Base-by-base conservation (phyloP, 2,797 vertebrate genomes). In the Varecia variegata region DNA sequence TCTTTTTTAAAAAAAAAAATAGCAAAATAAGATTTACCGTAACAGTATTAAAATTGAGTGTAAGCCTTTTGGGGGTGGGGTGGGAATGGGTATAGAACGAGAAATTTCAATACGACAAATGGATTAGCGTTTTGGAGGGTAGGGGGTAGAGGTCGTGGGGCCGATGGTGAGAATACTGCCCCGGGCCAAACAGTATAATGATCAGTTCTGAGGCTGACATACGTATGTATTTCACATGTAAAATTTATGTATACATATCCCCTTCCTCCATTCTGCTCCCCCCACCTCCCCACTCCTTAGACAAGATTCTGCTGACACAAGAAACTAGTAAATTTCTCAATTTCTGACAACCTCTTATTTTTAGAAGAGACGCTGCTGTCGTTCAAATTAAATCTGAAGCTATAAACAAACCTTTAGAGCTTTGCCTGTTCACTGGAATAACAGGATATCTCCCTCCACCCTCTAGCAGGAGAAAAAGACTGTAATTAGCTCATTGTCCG, bases 331-430 rank as follows among this genome's bases (percentile, higher is more conserved):
- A 76, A 96, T 97, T 94, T 92, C 96, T 77, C 56, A 80, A 95
- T 95, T 94, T 96, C 96, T 97, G 97, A 97, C 96, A 96, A 95
- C 45, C 43, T 74, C 90, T 89, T 95, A 95, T 96, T 97, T 98
- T 97, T 96, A 95, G 95, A 86, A 88, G 88, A 95, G 68, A 84
- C 58, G 32, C 73, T 1, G 7, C 87, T 84, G 87, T 80, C 21
- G 13, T 92, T 96, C 97, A 96, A 95, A 97, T 94, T 86, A 92
- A 97, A 81, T 96, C 71, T 52, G 82, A 91, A 94, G 87, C 96
- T 91, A 76, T 96, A 97, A 97, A 97, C 96, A 97, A 93, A 84
- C 50, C 95, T 92, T 96, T 91, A 77, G 83, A 93, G 90, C 65
- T 89, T 54, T 90, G 95, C 92, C 92, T 68, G 92, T 43, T 93